These are phyloP conservation scores for Arion vulgaris DNA, from an alignment of 1,140 invertebrate genomes.

Conservation along the genomic window DNA sequence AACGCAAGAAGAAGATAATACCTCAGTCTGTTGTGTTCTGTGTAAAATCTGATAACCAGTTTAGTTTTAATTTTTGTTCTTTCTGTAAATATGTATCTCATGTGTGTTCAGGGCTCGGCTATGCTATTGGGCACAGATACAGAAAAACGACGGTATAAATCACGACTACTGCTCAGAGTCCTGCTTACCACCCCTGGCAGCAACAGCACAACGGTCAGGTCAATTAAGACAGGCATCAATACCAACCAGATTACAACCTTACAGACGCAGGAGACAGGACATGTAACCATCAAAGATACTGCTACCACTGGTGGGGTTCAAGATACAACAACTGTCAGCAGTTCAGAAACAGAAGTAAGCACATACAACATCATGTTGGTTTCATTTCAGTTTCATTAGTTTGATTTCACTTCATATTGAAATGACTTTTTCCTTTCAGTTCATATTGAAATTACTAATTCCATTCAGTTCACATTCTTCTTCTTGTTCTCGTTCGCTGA, in stretches of 20 bases:
- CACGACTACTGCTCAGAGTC: neutral
- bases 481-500: no score
- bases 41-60: no score
- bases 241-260: neutral
- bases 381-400: no score
- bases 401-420: no score
- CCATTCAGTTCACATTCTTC: no score
- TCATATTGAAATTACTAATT: no score
- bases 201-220: neutral
- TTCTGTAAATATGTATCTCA: no score
- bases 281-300: constrained; percentile 11
- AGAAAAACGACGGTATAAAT: neutral
- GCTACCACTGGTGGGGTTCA: neutral
- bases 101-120: constrained; percentile 19
- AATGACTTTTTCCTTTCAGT: no score
- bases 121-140: constrained; percentile 1
- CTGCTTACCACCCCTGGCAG: constrained; percentile 15
- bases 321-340: neutral
- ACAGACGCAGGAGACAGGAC: neutral
- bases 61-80: no score
- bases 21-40: no score
- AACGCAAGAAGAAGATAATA: no score
- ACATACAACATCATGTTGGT: no score
- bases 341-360: constrained; percentile 15
- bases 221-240: neutral